Evolutionary conservation across 1,140 invertebrate species (phyloP).

Genomic region (Octopus bimaculoides): DNA sequence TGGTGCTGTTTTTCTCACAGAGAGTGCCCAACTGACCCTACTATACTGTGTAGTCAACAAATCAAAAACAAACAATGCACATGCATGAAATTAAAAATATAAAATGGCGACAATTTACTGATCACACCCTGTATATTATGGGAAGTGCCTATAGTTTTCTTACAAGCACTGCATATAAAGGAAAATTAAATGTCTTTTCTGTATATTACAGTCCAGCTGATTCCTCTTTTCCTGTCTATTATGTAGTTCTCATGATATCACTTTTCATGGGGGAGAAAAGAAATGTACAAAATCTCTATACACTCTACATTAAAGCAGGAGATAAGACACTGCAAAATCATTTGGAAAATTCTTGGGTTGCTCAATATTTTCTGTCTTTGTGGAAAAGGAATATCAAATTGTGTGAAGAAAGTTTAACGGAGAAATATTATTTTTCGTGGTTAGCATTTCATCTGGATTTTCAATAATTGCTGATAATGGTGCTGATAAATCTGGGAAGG

Average conservation of each 20-base stretch:
- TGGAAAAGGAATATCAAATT: background rate
- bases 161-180: too few relatives aligned
- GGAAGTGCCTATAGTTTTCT: too few relatives aligned
- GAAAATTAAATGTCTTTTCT: too few relatives aligned
- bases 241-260: background rate
- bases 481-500: background rate
- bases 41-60: too few relatives aligned
- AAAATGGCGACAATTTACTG: too few relatives aligned
- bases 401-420: background rate
- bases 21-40: too few relatives aligned
- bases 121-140: too few relatives aligned
- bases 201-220: background rate
- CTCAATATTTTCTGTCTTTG: background rate
- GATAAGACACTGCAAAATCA: conserved; percentile 1
- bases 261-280: background rate
- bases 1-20: too few relatives aligned
- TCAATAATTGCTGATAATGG: conserved; percentile 5
- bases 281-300: conserved; percentile 2
- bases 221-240: background rate
- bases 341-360: background rate
- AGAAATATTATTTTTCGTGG: background rate
- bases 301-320: background rate
- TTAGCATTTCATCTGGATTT: conserved; percentile 1
- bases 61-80: too few relatives aligned
- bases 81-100: too few relatives aligned